These are phyloP conservation scores for Frieseomelitta varia DNA, from an alignment of 1,140 invertebrate species.

Conservation along the genomic window DNA sequence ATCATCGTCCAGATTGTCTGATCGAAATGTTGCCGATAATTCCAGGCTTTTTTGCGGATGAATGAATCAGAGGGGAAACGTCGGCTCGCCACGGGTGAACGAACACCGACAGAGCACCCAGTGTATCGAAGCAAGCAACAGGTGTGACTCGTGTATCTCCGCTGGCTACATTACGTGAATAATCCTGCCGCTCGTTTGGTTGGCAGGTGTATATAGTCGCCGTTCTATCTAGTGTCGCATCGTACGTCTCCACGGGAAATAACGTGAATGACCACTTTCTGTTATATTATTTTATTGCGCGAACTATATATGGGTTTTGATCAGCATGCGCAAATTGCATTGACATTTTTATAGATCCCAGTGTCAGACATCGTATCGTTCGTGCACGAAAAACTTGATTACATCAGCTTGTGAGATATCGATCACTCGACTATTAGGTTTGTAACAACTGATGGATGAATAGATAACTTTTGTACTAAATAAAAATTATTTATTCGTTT, in stretches of 20 bases:
- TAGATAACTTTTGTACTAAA: too few species aligned
- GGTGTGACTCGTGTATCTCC: constrained; percentile 56
- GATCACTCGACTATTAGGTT: not conserved
- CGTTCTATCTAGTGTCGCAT: not conserved
- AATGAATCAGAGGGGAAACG: constrained; percentile 36
- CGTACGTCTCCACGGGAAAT: constrained; percentile 8
- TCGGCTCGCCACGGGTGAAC: constrained; percentile 5
- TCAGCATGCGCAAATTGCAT: constrained; percentile 2
- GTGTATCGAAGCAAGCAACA: constrained; percentile 51
- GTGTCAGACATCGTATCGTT: constrained; percentile 6
- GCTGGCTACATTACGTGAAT: constrained; percentile 47
- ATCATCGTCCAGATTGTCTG: not conserved
- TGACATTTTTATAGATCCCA: constrained; percentile 44
- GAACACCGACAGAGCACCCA: constrained; percentile 29
- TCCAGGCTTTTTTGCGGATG: constrained; percentile 34
- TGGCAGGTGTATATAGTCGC: constrained; percentile 33
- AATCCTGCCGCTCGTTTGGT: constrained; percentile 45
- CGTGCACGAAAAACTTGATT: not conserved
- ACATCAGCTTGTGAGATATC: not conserved
- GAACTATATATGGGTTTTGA: not conserved
- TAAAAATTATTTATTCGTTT: too few species aligned
- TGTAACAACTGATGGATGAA: not conserved
- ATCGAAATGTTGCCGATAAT: not conserved
- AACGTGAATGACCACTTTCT: constrained; percentile 24
- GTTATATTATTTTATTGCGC: constrained; percentile 35